Evolutionary conservation across 2,113 vertebrate genomes (phyloP), one percentile per base, ranked within the genome.

Genomic region (Apeltes quadracus): DNA sequence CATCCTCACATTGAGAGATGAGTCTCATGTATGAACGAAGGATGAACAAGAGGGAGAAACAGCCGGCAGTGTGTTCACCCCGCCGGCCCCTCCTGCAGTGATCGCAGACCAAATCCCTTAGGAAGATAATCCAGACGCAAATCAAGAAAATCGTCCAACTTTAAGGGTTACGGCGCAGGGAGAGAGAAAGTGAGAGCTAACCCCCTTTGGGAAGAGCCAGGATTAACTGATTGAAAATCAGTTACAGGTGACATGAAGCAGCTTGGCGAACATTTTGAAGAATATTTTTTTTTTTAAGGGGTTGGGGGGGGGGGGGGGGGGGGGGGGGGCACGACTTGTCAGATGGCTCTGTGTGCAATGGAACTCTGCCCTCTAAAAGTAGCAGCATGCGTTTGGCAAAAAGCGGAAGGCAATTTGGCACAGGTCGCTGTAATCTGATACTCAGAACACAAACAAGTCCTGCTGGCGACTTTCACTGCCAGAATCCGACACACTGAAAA

Each of bases 101-200:
- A 90, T 89, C 86, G 83, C 75, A 75, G 7, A 84, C 76, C 80
- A 88, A 92, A 93, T 91, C 90, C 88, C 81, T 84, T 85, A 84
- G 84, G 86, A 90, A 83, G 88, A 91, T 92, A 90, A 90, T 84
- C 82, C 68, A 75, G 82, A 76, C 69, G 84, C 83, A 91, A 90
- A 92, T 91, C 87, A 92, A 92, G 86, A 88, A 87, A 85, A 86
- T 84, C 34, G 46, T 79, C 83, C 86, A 89, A 90, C 89, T 88
- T 88, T 79, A 84, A 85, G 80, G 85, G 80, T 76, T 64, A 82
- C 66, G 51, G 72, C 32, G 57, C 75, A 68, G 63, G 66, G 69
- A 65, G 77, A 46, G 82, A 75, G 68, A 78, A 51, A 61, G 38
- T 48, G 41, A 59, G 41, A 36, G 78, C 6, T 22, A 5, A 11